phyloP scores from a whole-genome alignment of 1,140 invertebrate species.

The Octopus bimaculoides region DNA sequence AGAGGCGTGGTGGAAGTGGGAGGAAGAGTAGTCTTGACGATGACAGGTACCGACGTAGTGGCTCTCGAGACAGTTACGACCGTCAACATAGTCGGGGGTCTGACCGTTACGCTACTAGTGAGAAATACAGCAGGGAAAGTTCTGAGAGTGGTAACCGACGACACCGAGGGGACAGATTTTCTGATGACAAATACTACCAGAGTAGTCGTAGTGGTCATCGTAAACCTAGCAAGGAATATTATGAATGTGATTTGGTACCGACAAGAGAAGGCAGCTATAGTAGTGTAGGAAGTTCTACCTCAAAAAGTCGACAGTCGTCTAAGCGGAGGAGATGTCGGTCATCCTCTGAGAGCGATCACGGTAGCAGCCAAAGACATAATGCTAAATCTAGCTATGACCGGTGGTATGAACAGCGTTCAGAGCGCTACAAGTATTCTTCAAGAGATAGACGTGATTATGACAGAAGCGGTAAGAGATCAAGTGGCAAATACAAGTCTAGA shows the following conservation, averaged over 20 bases:
- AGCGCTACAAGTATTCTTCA: constrained; percentile 3
- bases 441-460: constrained; percentile 26
- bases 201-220: constrained; percentile 1
- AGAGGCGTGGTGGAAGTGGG: not conserved
- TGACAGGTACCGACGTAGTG: not conserved
- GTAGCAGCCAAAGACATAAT: constrained; percentile 5
- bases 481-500: constrained; percentile 46
- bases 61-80: not conserved
- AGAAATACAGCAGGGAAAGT: not conserved
- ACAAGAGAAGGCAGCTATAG: not conserved
- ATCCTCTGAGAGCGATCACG: constrained; percentile 11
- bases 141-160: not conserved
- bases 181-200: constrained; percentile 5
- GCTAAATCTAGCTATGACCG: constrained; percentile 16
- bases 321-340: constrained; percentile 16
- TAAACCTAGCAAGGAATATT: constrained; percentile 18
- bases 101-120: not conserved
- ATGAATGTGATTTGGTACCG: constrained; percentile 1
- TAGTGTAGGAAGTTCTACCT: not conserved
- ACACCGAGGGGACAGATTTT: not conserved
- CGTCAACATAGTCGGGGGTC: not conserved
- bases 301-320: not conserved
- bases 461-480: constrained; percentile 49
- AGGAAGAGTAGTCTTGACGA: not conserved
- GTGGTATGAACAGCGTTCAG: constrained; percentile 16